These are phyloP conservation scores for Ptyas mucosa DNA, from an alignment of 2,113 vertebrate species.

Conservation along the genomic window DNA sequence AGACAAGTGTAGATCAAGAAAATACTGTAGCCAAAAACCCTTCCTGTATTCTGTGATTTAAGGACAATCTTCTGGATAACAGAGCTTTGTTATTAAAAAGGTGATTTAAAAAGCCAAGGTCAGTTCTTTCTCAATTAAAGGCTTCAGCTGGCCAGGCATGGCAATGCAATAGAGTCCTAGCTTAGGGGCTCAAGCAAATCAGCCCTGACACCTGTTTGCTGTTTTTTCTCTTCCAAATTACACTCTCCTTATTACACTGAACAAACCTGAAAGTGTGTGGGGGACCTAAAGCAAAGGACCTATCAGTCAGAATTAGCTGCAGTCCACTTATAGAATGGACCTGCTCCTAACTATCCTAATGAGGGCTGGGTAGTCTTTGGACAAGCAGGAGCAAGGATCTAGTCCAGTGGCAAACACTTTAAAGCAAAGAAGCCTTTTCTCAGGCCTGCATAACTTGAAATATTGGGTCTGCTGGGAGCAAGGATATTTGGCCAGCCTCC, in stretches of 20 bases:
- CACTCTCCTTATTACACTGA: background rate
- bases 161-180: too few species aligned
- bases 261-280: background rate
- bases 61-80: background rate
- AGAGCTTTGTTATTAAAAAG: background rate
- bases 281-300: background rate
- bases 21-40: conserved; percentile 28
- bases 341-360: background rate
- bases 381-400: background rate
- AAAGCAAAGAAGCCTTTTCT: background rate
- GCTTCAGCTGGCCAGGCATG: background rate
- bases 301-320: background rate
- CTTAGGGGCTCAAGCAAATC: background rate
- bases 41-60: background rate
- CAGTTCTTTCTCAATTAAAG: background rate
- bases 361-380: background rate
- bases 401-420: background rate
- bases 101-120: background rate
- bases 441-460: background rate
- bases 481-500: background rate
- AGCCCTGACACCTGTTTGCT: background rate
- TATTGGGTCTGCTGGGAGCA: background rate
- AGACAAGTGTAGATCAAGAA: conserved; percentile 18
- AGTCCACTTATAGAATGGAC: background rate
- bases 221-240: background rate